A percentile compares a stretch with the other conserved stretches of the same genome.
phyloP scores from a whole-genome alignment of 2,113 vertebrate species.

The Lampris incognitus region DNA sequence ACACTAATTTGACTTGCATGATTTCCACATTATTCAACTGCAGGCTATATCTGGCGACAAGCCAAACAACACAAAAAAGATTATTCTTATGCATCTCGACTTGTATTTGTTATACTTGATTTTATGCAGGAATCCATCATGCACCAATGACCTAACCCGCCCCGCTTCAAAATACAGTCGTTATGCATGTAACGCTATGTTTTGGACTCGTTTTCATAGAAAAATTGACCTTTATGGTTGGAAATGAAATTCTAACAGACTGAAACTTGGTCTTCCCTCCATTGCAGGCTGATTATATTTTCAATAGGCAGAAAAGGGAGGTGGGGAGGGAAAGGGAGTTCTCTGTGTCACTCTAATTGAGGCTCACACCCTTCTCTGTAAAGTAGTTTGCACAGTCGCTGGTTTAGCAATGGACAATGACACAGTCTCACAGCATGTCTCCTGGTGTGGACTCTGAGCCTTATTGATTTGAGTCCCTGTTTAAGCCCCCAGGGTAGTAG shows the following conservation, averaged over 20 bases:
- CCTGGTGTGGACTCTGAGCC: no score
- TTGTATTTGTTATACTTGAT: slow-evolving; percentile 49
- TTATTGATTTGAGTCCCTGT: no score
- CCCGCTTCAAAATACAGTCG: not conserved
- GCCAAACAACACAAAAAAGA: slow-evolving; percentile 36
- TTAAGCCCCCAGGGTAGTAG: no score
- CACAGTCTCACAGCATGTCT: no score
- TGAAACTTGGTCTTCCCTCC: slow-evolving; percentile 40
- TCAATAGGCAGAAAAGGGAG: no score
- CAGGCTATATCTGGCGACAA: slow-evolving; percentile 26
- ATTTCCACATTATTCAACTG: slow-evolving; percentile 51
- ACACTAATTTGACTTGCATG: slow-evolving; percentile 50
- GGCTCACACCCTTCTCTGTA: no score
- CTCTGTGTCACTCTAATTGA: no score
- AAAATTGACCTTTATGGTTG: not conserved
- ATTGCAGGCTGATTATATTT: no score
- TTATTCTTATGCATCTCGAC: slow-evolving; percentile 45
- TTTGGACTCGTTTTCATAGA: not conserved
- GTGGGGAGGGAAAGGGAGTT: no score
- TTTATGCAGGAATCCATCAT: slow-evolving; percentile 27
- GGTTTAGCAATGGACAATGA: no score
- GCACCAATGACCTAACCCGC: not conserved
- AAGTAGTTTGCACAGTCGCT: no score
- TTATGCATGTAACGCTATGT: not conserved
- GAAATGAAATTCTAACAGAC: not conserved